These are phyloP conservation scores for Hydrochoerus hydrochaeris DNA, from an alignment of 2,113 vertebrate genomes.

Conservation along the genomic window DNA sequence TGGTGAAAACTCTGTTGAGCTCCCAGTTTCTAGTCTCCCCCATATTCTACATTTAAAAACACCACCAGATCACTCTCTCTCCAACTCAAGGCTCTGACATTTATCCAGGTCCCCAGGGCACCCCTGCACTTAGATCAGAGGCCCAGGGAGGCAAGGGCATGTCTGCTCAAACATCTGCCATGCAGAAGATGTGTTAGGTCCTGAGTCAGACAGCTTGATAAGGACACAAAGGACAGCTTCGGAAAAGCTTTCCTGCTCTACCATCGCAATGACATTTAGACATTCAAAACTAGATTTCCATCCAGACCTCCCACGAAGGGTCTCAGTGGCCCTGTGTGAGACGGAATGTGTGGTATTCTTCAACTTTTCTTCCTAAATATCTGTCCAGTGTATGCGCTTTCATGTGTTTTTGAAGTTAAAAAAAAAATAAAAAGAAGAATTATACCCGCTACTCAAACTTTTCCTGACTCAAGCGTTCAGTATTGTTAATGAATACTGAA, in stretches of 20 bases:
- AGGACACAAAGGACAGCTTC: background rate
- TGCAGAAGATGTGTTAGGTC: background rate
- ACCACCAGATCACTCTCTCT: background rate
- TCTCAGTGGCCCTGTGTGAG: background rate
- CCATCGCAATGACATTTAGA: background rate
- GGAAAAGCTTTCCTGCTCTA: background rate
- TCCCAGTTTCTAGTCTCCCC: background rate
- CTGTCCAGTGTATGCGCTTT: conserved; percentile 34
- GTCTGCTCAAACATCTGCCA: conserved; percentile 21
- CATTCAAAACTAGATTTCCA: conserved; percentile 25
- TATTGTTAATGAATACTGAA: conserved; percentile 34
- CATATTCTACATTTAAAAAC: background rate
- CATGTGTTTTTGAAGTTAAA: conserved; percentile 57
- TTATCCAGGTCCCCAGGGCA: background rate
- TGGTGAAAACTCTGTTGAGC: background rate
- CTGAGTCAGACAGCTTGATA: conserved; percentile 7
- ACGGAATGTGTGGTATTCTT: conserved; percentile 40
- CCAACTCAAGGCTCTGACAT: background rate
- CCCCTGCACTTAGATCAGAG: background rate
- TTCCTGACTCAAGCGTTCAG: conserved; percentile 28
- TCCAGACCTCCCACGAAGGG: conserved; percentile 65
- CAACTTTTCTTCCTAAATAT: conserved; percentile 56
- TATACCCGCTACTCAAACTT: background rate
- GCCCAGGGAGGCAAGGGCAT: background rate
- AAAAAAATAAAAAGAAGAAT: background rate